Evolutionary conservation across 2,888 invertebrate genomes (phyloP), one percentile per base, ranked within the genome.

Genomic region (Apeira syringaria): DNA sequence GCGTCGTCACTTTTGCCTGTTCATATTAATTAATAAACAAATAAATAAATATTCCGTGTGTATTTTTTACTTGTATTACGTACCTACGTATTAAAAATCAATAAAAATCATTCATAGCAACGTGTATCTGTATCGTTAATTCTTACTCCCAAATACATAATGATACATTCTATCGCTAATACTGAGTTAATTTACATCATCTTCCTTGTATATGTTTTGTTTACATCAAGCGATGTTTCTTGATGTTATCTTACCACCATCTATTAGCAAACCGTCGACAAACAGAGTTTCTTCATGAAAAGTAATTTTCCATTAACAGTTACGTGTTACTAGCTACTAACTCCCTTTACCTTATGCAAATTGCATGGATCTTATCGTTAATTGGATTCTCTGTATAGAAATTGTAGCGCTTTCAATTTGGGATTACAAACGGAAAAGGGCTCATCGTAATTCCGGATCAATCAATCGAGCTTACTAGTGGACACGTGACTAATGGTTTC

Each of bases 371-470:
- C 42, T 56, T 49, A 59, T 50, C 47, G 48, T 50, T 59, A 53
- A 64, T 58, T 56, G 47, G 50, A 47, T 47, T 60, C 30, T 46
- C 41, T 47, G 43, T 47, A 34, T 48, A 39, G 27, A 44, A 41
- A 53, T 43, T 47, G 38, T 41, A 39, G 13, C 36, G 36, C 38
- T 39, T 34, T 49, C 38, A 37, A 57, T 64, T 63, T 49, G 47
- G 50, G 51, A 59, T 59, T 39, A 61, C 47, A 55, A 44, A 43
- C 49, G 39, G 31, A 36, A 45, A 43, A 48, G 44, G 38, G 30
- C 41, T 36, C 41, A 33, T 48, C 50, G 43, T 53, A 36, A 43
- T 48, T 33, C 41, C 10, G 25, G 36, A 49, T 44, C 32, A 38
- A 50, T 50, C 42, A 43, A 44, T 44, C 26, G 36, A 40, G 37